Evolutionary conservation across 2,797 vertebrate species (phyloP).

Genomic region (Poeciliopsis infans): DNA sequence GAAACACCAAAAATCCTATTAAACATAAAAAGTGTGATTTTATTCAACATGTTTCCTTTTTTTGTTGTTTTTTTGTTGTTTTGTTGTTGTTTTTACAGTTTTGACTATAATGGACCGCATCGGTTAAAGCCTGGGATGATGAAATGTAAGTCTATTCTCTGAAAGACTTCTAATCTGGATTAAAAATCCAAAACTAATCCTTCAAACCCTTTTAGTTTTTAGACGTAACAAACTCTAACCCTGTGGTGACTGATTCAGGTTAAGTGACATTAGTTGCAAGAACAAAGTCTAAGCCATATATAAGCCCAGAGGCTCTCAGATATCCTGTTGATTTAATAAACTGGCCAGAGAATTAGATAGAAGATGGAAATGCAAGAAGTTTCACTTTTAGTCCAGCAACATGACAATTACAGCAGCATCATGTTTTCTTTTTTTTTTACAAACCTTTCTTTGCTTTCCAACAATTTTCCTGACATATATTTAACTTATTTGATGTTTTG

Average conservation of each 20-base stretch:
- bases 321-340: not conserved
- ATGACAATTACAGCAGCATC: not conserved
- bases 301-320: not conserved
- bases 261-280: not conserved
- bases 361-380: not conserved
- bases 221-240: too few species aligned
- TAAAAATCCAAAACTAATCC: not conserved
- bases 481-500: not conserved
- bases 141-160: constrained; percentile 53
- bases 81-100: constrained; percentile 34
- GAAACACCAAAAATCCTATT: not conserved
- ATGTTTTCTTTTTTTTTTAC: not conserved
- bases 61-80: not conserved
- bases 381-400: not conserved
- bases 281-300: not conserved
- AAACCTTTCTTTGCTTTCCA: not conserved
- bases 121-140: constrained; percentile 43
- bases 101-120: constrained; percentile 44
- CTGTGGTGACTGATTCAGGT: not conserved
- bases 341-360: too few species aligned
- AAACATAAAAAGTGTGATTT: not conserved
- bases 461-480: not conserved
- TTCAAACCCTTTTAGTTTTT: not conserved
- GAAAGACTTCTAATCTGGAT: not conserved
- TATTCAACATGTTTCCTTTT: not conserved